phyloP scores from a whole-genome alignment of 2,888 invertebrate species.

The Syrista parreyssii region DNA sequence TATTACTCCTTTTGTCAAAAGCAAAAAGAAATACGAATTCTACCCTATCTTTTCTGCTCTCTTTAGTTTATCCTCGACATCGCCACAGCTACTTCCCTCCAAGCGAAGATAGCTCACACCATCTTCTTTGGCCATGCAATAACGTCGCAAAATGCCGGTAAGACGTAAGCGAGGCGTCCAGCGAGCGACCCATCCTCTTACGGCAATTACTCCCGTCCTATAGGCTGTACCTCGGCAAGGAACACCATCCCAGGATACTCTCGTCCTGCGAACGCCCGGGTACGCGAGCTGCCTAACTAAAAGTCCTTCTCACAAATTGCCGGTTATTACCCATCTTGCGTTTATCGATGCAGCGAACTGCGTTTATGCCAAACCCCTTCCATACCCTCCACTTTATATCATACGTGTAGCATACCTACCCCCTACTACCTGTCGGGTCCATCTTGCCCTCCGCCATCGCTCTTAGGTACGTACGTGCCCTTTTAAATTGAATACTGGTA shows the following conservation, averaged over 20 bases:
- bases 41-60: not conserved
- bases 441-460: not conserved
- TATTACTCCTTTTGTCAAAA: not conserved
- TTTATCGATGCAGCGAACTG: conserved; percentile 57
- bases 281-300: conserved; percentile 57
- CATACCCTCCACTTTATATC: not conserved
- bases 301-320: conserved; percentile 63
- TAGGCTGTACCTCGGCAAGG: conserved; percentile 12
- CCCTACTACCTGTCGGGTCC: conserved; percentile 6
- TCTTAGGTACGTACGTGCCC: not conserved
- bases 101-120: not conserved
- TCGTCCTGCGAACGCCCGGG: conserved; percentile 28
- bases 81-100: not conserved
- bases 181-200: conserved; percentile 41
- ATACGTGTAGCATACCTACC: not conserved
- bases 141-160: conserved; percentile 45
- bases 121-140: conserved; percentile 20
- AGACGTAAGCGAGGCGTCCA: conserved; percentile 21
- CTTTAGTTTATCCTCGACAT: not conserved
- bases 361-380: conserved; percentile 37
- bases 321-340: conserved; percentile 61
- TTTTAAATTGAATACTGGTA: not conserved
- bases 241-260: conserved; percentile 13
- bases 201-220: conserved; percentile 46
- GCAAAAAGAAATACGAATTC: not conserved